phyloP scores from a whole-genome alignment of 2,888 invertebrate species.

The Caenorhabditis parvicauda region DNA sequence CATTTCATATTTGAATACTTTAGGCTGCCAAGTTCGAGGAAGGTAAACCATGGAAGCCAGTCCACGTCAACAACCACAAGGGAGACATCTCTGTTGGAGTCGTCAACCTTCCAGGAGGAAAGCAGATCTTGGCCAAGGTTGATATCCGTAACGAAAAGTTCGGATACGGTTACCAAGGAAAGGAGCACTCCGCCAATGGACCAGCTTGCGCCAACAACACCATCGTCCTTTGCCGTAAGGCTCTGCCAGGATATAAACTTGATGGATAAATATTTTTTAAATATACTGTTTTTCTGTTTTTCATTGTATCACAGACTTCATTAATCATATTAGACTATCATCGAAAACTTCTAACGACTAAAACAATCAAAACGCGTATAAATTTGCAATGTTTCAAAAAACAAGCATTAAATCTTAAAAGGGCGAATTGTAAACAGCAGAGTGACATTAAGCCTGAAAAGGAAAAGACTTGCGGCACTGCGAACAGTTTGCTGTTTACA shows the following conservation, averaged over 20 bases:
- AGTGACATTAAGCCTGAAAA: too few relatives aligned
- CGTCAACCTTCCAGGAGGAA: slow-evolving; percentile 36
- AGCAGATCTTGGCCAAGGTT: slow-evolving; percentile 50
- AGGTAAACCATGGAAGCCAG: slow-evolving; percentile 42
- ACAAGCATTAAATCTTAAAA: too few relatives aligned
- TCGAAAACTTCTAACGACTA: too few relatives aligned
- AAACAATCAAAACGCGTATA: too few relatives aligned
- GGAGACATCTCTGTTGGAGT: slow-evolving; percentile 50
- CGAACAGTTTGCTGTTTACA: too few relatives aligned
- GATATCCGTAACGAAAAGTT: slow-evolving; percentile 47
- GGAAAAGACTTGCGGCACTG: too few relatives aligned
- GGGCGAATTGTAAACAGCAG: too few relatives aligned
- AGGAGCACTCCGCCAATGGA: slow-evolving; percentile 28
- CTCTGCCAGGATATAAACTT: slow-evolving; percentile 43
- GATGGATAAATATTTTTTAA: slow-evolving; percentile 27
- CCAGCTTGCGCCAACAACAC: slow-evolving; percentile 23
- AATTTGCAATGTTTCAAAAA: too few relatives aligned
- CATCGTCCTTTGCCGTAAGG: slow-evolving; percentile 47
- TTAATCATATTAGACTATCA: too few relatives aligned
- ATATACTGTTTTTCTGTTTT: too few relatives aligned
- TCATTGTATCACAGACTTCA: too few relatives aligned
- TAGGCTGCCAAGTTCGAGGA: slow-evolving; percentile 41
- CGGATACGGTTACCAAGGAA: slow-evolving; percentile 38
- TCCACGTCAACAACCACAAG: slow-evolving; percentile 46
- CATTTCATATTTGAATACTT: neutral